phyloP scores from a whole-genome alignment of 1,140 invertebrate species.

The Lysiphlebus fabarum region DNA sequence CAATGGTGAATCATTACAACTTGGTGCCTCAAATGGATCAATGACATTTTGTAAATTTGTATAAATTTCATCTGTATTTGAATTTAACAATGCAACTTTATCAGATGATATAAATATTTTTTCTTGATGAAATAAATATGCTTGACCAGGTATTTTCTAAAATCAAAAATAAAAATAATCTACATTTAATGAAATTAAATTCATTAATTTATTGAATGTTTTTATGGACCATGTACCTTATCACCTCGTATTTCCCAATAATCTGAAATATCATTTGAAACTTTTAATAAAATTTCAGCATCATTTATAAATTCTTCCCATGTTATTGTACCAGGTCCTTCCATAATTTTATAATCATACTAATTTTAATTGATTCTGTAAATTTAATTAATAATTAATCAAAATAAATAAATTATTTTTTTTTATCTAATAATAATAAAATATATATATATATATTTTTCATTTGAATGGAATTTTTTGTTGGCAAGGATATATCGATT shows the following conservation, averaged over 20 bases:
- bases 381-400: conserved; percentile 4
- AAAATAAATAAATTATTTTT: no score
- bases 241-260: conserved; percentile 45
- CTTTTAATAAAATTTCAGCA: conserved; percentile 38
- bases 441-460: conserved; percentile 3
- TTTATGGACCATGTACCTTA: conserved; percentile 36
- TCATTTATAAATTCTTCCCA: conserved; percentile 50
- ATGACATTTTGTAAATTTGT: conserved; percentile 16
- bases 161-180: conserved; percentile 7
- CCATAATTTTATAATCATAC: conserved; percentile 31
- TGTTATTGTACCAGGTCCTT: conserved; percentile 47
- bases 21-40: conserved; percentile 45
- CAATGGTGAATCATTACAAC: conserved; percentile 36
- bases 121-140: conserved; percentile 39
- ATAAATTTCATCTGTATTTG: conserved; percentile 19
- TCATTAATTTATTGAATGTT: conserved; percentile 27
- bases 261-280: conserved; percentile 43
- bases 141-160: conserved; percentile 40
- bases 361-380: not conserved
- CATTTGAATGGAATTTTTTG: conserved; percentile 18
- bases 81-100: not conserved
- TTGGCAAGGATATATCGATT: conserved; percentile 28
- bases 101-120: conserved; percentile 36
- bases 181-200: not conserved
- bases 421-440: not conserved